Evolutionary conservation across 2,888 invertebrate genomes (phyloP), one percentile per base, ranked within the genome.

Genomic region (Hirtodrosophila duncani): DNA sequence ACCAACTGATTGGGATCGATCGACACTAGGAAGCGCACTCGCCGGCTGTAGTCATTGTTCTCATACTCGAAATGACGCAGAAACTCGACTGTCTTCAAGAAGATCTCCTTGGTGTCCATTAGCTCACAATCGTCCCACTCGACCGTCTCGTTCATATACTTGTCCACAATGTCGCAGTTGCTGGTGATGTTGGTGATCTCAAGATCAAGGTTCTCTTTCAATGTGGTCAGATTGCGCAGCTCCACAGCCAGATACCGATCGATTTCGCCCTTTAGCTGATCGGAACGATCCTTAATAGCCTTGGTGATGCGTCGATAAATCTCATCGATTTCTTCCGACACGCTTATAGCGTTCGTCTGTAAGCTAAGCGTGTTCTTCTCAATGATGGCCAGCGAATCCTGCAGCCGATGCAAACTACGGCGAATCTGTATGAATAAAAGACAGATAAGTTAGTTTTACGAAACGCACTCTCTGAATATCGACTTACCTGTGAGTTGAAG

Each of bases 91-190:
- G 98, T 98, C 87, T 96, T 96, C 13, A 97, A 88, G 88, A 98
- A 98, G 63, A 97, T 96, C 88, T 97, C 97, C 88, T 98, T 98
- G 49, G 97, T 94, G 83, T 97, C 96, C 89, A 97, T 95, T 63
- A 97, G 89, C 85, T 96, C 96, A 62, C 94, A 93, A 80, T 97
- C 95, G 75, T 97, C 96, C 93, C 97, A 96, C 79, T 95, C 93
- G 26, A 95, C 93, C 61, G 92, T 93, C 70, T 95, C 94, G 82
- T 92, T 94, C 90, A 97, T 95, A 84, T 96, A 94, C 86, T 96
- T 96, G 87, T 98, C 98, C 37, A 96, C 96, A 83, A 97, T 89
- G 87, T 98, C 98, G 88, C 98, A 98, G 88, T 98, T 99, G 85
- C 97, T 97, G 83, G 93, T 92, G 81, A 99, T 96, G 88, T 98